Conservation (phyloP, 1,140 invertebrate species). For the Pentalonia nigronervosa region DNA sequence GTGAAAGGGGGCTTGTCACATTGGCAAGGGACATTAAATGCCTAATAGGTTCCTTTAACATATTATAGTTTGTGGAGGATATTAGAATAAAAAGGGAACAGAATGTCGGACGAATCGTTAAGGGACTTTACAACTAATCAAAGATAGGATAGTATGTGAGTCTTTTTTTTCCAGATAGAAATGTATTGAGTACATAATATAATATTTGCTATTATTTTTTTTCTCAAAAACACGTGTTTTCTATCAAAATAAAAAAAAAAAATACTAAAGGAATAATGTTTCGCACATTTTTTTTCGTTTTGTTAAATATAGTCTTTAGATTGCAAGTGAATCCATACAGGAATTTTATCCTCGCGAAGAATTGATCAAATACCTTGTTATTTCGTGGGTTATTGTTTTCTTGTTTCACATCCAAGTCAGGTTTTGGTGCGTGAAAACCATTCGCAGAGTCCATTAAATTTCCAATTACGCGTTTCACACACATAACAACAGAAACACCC, state of each 20-base stretch:
- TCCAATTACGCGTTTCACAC: slow-evolving; percentile 51
- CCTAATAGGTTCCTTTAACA: too few relatives aligned
- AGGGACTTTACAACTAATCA: too few relatives aligned
- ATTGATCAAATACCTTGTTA: slow-evolving; percentile 43
- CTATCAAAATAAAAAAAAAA: neutral
- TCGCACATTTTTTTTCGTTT: neutral
- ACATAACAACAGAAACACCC: slow-evolving; percentile 42
- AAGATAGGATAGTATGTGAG: too few relatives aligned
- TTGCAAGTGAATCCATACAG: neutral
- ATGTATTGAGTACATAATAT: too few relatives aligned
- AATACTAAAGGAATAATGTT: neutral
- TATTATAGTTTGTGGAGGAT: too few relatives aligned
- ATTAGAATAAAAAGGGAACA: too few relatives aligned
- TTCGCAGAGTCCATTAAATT: slow-evolving; percentile 53
- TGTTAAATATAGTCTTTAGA: neutral
- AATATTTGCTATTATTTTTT: neutral
- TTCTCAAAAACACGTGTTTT: neutral
- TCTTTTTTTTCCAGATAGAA: too few relatives aligned
- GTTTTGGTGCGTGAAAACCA: slow-evolving; percentile 50
- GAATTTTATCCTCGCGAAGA: slow-evolving; percentile 17
- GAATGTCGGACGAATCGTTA: too few relatives aligned
- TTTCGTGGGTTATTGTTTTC: slow-evolving; percentile 46
- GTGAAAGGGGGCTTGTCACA: too few relatives aligned
- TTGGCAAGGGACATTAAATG: too few relatives aligned
- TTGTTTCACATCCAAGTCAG: slow-evolving; percentile 53